Base-by-base conservation (phyloP, 2,113 vertebrate genomes). In the Rissa tridactyla region DNA sequence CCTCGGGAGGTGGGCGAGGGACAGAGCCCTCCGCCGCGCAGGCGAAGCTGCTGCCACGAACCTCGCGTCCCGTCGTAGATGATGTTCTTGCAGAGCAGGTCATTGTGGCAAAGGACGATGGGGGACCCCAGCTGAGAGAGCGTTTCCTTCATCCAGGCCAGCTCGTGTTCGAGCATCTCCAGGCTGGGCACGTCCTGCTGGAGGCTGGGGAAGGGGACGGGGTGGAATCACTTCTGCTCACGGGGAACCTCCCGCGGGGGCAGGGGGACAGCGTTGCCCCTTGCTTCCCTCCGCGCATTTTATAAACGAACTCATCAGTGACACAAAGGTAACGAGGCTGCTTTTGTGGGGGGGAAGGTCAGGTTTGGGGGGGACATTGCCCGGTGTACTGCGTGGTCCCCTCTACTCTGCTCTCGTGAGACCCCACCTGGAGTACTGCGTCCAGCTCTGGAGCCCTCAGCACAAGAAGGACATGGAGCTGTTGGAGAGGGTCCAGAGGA, bases 21-120 rank as follows among this genome's bases (percentile, higher is more conserved):
- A 9, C 78, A 18, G 52, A 38, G 11, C 42, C 14, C 61, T 34
- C 32, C 3, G 0, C 6, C 1, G 4, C 34, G 49, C 3, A 0
- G 0, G 3, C 4, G 0, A 32, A 46, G n/a, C 54, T 15, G 26
- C 80, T 3, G 15, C 57, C 87, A n/a, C 90, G 0, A 82, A 99
- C 99, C 99, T 98, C 98, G 98, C 66, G 98, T 96, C 42, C 95
- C 66, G 51, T 99, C 98, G 68, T 99, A 98, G 98, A 99, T 99
- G 96, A 99, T 99, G 97, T 99, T 99, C 97, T 99, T 99, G 98
- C 99, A 99, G 85, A 99, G 99, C 70, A 99, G 98, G 94, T 99
- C 99, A 3, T 99, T 99, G 98, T 99, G 99, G 93, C 99, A 99
- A 49, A 99, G 99, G 61, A 99, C 99, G 26, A 99, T 96, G 1